phyloP scores from a whole-genome alignment of 2,888 invertebrate species.

The Caenorhabditis wallacei region DNA sequence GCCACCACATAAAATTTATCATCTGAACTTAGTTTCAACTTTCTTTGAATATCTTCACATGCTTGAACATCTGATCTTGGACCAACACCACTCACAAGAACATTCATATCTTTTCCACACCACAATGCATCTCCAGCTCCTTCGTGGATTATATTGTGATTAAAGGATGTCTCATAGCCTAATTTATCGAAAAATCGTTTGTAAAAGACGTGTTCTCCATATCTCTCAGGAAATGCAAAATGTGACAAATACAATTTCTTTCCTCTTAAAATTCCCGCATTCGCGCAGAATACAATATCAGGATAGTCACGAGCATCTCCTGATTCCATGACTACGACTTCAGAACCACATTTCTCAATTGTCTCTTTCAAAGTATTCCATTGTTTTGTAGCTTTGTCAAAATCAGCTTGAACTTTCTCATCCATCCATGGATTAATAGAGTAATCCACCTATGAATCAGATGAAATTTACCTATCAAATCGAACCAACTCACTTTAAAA shows the following conservation, averaged over 20 bases:
- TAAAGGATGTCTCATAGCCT: slow-evolving; percentile 76
- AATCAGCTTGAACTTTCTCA: slow-evolving; percentile 68
- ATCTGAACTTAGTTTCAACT: slow-evolving; percentile 57
- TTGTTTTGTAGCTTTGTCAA: slow-evolving; percentile 73
- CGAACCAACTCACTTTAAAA: slow-evolving; percentile 67
- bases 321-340: slow-evolving; percentile 79
- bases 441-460: slow-evolving; percentile 73
- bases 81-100: slow-evolving; percentile 79
- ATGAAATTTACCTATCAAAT: not conserved
- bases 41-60: slow-evolving; percentile 68
- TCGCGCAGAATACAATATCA: slow-evolving; percentile 82
- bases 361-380: slow-evolving; percentile 78
- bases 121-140: slow-evolving; percentile 81
- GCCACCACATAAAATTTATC: slow-evolving; percentile 52
- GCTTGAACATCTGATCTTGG: slow-evolving; percentile 78
- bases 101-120: slow-evolving; percentile 68
- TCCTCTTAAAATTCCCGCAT: slow-evolving; percentile 76
- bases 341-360: slow-evolving; percentile 76
- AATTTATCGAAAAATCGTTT: slow-evolving; percentile 76
- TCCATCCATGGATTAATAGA: slow-evolving; percentile 83
- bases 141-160: slow-evolving; percentile 76
- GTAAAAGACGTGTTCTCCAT: slow-evolving; percentile 79
- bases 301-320: slow-evolving; percentile 70
- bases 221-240: slow-evolving; percentile 77
- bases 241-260: slow-evolving; percentile 78